Evolutionary conservation across 2,113 vertebrate species (phyloP), one percentile per base, ranked within the genome.

Genomic region (Tonatia bakeri): DNA sequence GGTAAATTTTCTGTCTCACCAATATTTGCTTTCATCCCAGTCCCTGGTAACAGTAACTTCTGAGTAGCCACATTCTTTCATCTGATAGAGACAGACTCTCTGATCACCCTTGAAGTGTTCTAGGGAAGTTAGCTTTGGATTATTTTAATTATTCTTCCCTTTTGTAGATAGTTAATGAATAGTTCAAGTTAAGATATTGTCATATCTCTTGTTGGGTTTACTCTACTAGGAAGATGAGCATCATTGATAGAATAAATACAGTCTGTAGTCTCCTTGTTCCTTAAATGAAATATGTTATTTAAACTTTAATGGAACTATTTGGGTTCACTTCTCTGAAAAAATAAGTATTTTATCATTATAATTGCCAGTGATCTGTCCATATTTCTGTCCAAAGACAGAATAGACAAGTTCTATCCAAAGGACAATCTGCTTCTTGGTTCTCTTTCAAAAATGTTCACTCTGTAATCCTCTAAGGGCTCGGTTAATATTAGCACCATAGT

Each of bases 101-200:
- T 94, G 95, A 93, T 96, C 86, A 88, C 26, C 70, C 77, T 84
- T 91, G 40, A 97, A 95, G 70, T 83, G 26, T 96, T 98, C 96
- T 88, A 67, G 91, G 91, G 36, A 97, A 87, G 86, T 87, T 92
- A 85, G 28, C 1, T 33, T 97, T 97, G 94, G 54, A 87, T 96
- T 97, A 89, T 96, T 98, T 98, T 97, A 96, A 97, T 97, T 93
- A 87, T 97, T 97, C 56, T 56, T 95, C 73, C 54, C 15, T 73
- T 83, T 36, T 94, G 81, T 24, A 94, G 64, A 91, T 2, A 89
- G 91, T 1, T 92, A 97, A 92, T 96, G 17, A 56, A 69, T 80
- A 40, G 20, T 82, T 96, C 96, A 94, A 81, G 47, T 95, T 94
- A 92, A 93, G 64, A 92, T 26, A 83, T 31, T 96, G 14, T 93